A percentile compares a stretch with the other conserved stretches of the same genome.
These are phyloP conservation scores for Tetramorium bicarinatum DNA, from an alignment of 2,888 invertebrate species.

Conservation along the genomic window DNA sequence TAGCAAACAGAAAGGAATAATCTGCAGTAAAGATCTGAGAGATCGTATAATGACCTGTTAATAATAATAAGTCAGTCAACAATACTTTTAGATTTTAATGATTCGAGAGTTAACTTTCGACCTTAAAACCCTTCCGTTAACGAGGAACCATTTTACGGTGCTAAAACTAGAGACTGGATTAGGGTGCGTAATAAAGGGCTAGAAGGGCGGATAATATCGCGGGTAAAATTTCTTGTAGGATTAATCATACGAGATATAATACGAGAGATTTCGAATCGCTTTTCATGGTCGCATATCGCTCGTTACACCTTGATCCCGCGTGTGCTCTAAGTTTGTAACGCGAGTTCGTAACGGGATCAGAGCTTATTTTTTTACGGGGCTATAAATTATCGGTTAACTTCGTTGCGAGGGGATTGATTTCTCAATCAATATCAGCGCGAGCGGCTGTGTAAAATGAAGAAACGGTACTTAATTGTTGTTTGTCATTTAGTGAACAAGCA, in stretches of 20 bases:
- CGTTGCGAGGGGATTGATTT: conserved; percentile 57
- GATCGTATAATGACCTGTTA: conserved; percentile 18
- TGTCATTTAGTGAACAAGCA: neutral
- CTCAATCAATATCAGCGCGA: conserved; percentile 19
- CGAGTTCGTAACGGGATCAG: neutral
- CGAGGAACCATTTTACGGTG: neutral
- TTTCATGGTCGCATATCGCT: conserved; percentile 5
- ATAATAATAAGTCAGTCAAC: conserved; percentile 20
- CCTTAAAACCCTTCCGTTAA: neutral
- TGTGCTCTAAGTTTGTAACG: conserved; percentile 2
- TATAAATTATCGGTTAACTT: conserved; percentile 43
- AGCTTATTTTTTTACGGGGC: conserved; percentile 29
- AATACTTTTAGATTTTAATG: conserved; percentile 1
- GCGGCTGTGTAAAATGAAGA: conserved; percentile 24
- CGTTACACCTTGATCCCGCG: conserved; percentile 11
- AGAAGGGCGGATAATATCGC: neutral
- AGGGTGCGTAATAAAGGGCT: neutral
- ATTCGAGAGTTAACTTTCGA: neutral
- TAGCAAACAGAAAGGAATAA: conserved; percentile 11
- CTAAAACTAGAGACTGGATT: conserved; percentile 20
- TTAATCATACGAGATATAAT: conserved; percentile 23
- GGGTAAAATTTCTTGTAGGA: conserved; percentile 16
- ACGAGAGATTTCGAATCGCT: conserved; percentile 1
- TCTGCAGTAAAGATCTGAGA: neutral
- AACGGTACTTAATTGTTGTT: conserved; percentile 67